phyloP scores from a whole-genome alignment of 2,888 invertebrate species.

The Dinocampus coccinellae region DNA sequence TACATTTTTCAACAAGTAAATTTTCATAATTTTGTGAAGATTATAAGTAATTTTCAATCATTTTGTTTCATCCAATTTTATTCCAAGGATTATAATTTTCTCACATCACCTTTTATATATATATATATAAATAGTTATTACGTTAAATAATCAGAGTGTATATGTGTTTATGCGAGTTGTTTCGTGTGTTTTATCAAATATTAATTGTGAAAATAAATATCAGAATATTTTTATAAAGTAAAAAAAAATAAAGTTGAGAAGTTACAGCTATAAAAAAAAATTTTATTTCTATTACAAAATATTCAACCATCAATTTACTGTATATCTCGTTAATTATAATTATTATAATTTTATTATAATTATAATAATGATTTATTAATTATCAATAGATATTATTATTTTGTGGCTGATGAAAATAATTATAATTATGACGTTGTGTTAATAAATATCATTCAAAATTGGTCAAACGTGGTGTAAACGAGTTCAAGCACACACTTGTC shows the following conservation, averaged over 20 bases:
- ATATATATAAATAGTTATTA: no score
- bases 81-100: no score
- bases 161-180: no score
- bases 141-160: neutral
- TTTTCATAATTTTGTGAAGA: neutral
- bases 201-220: neutral
- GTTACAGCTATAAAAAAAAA: neutral
- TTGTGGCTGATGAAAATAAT: neutral
- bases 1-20: neutral
- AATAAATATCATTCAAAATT: slow-evolving; percentile 24
- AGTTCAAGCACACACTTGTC: slow-evolving; percentile 33
- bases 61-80: no score
- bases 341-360: no score
- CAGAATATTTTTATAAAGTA: neutral
- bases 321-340: no score
- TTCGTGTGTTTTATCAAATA: no score
- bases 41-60: neutral
- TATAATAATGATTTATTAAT: no score
- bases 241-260: neutral
- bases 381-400: neutral
- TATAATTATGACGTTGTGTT: neutral
- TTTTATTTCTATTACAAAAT: no score
- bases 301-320: no score
- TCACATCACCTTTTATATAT: neutral
- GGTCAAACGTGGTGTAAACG: slow-evolving; percentile 30